Evolutionary conservation across 1,140 invertebrate species (phyloP), one percentile per base, ranked within the genome.

Genomic region (Drosophila lini): DNA sequence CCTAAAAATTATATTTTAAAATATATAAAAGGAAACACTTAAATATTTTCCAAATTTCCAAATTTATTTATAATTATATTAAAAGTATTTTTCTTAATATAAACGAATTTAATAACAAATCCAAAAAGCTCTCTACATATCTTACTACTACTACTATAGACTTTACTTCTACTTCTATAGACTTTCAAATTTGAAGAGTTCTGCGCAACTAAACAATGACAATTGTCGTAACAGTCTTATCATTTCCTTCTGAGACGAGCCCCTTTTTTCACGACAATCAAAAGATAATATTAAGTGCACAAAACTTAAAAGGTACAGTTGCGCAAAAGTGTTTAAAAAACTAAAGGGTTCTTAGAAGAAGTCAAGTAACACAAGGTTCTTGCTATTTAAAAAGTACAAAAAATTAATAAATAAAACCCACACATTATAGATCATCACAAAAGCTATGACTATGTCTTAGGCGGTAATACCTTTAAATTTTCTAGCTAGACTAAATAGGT

Each of bases 221-320:
- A 19, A 36, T 32, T 75, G 36, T 45, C 71, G 28, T 67, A 67
- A 67, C 31, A 31, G 5, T 25, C 40, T 74, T 74, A 79, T 79
- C 69, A n/a, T 28, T 9, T 15, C 1, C 16, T 19, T 22, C 22
- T 2, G 13, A 36, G 69, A 53, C 77, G 68, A 61, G 77, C 77
- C 77, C 76, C 61, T 9, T 53, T 60, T 78, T 44, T 50, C 1
- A 10, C 7, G 19, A 25, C 34, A 52, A 70, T 50, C 31, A 25
- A 10, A 31, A 50, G 44, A 59, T 70, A 57, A 48, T 25, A 34
- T 4, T 13, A 22, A 16, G 11, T 42, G 19, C 36, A 16, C 15
- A 28, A 70, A 25, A 34, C 19, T 41, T 13, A 0, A 41, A 58
- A 70, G 28, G 68, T 71, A 71, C 65, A 71, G 68, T 71, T 71